Conservation (phyloP, 2,797 vertebrate species). For the Sebastes hubbsi region DNA sequence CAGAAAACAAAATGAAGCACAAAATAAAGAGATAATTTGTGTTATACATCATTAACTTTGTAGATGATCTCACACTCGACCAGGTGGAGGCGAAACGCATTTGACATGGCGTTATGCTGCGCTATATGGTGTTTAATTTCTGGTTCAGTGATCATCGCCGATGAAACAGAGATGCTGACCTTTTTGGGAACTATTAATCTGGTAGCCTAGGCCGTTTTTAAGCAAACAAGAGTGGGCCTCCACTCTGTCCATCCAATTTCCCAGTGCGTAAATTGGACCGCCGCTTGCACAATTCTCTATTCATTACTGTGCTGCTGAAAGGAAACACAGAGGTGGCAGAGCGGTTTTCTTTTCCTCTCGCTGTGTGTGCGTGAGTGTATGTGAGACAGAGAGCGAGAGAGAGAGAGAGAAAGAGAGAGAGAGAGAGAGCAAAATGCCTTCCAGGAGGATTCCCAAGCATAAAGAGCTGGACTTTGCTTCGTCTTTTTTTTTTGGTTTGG, state of each 20-base stretch:
- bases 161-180: conserved; percentile 88
- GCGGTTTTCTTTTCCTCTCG: conserved; percentile 80
- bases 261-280: conserved; percentile 92
- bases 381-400: conserved; percentile 9
- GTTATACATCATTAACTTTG: not conserved
- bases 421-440: conserved; percentile 75
- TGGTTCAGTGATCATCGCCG: conserved; percentile 81
- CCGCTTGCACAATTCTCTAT: conserved; percentile 94
- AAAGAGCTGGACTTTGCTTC: conserved; percentile 71
- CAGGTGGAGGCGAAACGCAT: conserved; percentile 17
- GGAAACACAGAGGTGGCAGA: conserved; percentile 92
- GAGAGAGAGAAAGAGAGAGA: not conserved
- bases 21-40: not conserved
- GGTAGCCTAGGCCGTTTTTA: conserved; percentile 88
- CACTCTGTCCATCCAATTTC: conserved; percentile 91
- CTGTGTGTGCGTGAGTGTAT: conserved; percentile 33
- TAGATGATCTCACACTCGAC: conserved; percentile 2
- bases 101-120: conserved; percentile 59
- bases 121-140: conserved; percentile 80
- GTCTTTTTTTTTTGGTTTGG: conserved; percentile 41
- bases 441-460: conserved; percentile 81
- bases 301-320: conserved; percentile 94
- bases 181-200: conserved; percentile 92
- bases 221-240: conserved; percentile 90
- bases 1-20: not conserved